A percentile compares a stretch with the other conserved stretches of the same genome.
These are phyloP conservation scores for Euzetes globulus DNA, from an alignment of 2,888 invertebrate species.

Conservation along the genomic window DNA sequence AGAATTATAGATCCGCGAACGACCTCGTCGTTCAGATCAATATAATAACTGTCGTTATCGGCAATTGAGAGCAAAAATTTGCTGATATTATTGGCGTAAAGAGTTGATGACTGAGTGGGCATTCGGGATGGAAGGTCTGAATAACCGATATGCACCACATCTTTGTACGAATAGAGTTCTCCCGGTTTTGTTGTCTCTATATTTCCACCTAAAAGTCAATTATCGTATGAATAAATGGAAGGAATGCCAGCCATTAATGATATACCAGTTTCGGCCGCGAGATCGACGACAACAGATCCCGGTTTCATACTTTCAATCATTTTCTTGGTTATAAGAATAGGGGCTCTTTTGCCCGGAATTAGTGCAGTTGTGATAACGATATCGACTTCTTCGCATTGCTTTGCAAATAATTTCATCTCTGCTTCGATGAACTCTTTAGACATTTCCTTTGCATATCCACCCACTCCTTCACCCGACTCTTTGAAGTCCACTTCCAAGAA, in stretches of 20 bases:
- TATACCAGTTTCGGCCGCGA: conserved; percentile 69
- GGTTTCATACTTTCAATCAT: conserved; percentile 73
- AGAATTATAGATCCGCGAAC: conserved; percentile 72
- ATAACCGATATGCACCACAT: conserved; percentile 73
- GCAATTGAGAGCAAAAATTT: conserved; percentile 75
- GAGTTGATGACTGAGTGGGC: conserved; percentile 74
- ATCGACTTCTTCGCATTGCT: conserved; percentile 74
- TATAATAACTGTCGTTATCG: conserved; percentile 62
- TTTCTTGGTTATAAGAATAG: conserved; percentile 68
- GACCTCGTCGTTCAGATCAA: conserved; percentile 76
- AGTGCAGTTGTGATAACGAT: conserved; percentile 81
- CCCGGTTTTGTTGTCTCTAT: conserved; percentile 72
- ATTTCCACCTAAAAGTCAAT: conserved; percentile 57
- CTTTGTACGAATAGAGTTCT: conserved; percentile 59
- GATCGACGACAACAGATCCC: conserved; percentile 78
- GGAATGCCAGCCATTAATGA: not conserved
- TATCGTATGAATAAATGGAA: not conserved
- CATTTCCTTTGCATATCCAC: conserved; percentile 79
- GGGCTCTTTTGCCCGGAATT: conserved; percentile 78
- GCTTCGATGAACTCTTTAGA: conserved; percentile 74
- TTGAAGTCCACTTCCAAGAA: conserved; percentile 69
- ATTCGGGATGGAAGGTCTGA: conserved; percentile 76
- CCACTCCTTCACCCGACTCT: conserved; percentile 56
- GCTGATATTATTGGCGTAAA: conserved; percentile 84
- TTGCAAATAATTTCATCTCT: conserved; percentile 75